Evolutionary conservation across 2,797 vertebrate genomes (phyloP), one percentile per base, ranked within the genome.

Genomic region (Cossypha heuglini): DNA sequence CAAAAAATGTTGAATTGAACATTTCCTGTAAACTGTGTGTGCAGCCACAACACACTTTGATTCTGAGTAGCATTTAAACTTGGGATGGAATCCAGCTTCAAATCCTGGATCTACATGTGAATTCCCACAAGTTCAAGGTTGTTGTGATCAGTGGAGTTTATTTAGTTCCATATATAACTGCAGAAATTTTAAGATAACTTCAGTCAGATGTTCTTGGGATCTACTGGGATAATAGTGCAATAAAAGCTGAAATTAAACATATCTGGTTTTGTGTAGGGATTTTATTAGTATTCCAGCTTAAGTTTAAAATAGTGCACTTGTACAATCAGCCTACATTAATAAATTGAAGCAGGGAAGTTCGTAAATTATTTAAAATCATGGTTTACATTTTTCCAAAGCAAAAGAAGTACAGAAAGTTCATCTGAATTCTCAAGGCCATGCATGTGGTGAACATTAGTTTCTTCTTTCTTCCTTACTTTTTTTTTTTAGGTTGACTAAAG

Each of bases 211-310:
- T 86, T 94, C 63, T 88, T 77, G 93, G 82, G 92, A 97, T 96
- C 76, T 90, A 94, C 76, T 95, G 83, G 73, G 94, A 96, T 95
- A 95, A 66, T 40, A 82, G 76, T 4, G 4, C 59, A 89, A 91
- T 94, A 97, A 96, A 95, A 97, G 57, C 79, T 88, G 78, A 94
- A 97, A 97, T 96, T 83, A 96, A 95, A 96, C 87, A 69, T 96
- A 82, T 89, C 81, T 96, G 88, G 86, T 95, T 96, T 89, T 21
- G 31, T 75, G 68, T 57, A 88, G 75, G 75, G 73, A 75, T 95
- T 96, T 92, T 93, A 94, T 86, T 90, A 86, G 49, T 82, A 62
- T 46, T 93, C 28, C 14, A 40, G 85, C 59, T 90, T 78, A 86
- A 93, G 68, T 73, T 92, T 95, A 95, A 91, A 96, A 91, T 69